Percentiles rank a stretch among this genome's conserved stretches.
Evolutionary conservation across 2,888 invertebrate genomes (phyloP).

Genomic region (Scaptomyza caliginosa): DNA sequence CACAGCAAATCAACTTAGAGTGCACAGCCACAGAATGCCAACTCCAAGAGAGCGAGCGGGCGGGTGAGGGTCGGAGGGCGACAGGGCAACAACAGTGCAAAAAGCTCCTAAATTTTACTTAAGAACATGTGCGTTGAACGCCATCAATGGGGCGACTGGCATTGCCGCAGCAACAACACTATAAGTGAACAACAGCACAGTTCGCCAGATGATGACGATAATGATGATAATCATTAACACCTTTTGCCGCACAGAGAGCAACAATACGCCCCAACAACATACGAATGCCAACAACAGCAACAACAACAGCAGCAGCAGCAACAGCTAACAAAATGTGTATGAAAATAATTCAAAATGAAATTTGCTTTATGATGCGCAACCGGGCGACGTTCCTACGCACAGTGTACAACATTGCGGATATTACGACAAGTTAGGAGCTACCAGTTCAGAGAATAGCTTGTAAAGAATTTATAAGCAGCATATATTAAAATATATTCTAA

Average conservation of each 20-base stretch:
- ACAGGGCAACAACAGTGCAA: conserved; percentile 66
- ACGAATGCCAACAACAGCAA: conserved; percentile 35
- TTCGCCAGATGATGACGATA: conserved; percentile 67
- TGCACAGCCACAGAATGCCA: conserved; percentile 35
- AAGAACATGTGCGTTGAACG: conserved; percentile 76
- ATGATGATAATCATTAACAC: conserved; percentile 82
- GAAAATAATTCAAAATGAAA: conserved; percentile 84
- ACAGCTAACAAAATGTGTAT: conserved; percentile 58
- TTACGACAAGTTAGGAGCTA: background rate
- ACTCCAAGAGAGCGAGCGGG: background rate
- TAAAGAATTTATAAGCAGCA: background rate
- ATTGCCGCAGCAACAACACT: conserved; percentile 38
- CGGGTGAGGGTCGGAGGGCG: conserved; percentile 13
- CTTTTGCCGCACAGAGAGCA: conserved; percentile 73
- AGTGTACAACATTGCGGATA: conserved; percentile 24
- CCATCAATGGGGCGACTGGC: conserved; percentile 76
- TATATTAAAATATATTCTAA: background rate
- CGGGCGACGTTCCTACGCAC: conserved; percentile 66
- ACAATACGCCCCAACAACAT: conserved; percentile 62
- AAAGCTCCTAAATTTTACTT: conserved; percentile 82
- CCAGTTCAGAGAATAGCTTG: background rate
- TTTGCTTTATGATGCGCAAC: conserved; percentile 84
- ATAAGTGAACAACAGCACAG: conserved; percentile 24
- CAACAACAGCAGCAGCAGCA: conserved; percentile 18
- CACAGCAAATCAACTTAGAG: conserved; percentile 82